Conservation (phyloP, 2,888 invertebrate genomes). For the Lepidochitona cinerea region DNA sequence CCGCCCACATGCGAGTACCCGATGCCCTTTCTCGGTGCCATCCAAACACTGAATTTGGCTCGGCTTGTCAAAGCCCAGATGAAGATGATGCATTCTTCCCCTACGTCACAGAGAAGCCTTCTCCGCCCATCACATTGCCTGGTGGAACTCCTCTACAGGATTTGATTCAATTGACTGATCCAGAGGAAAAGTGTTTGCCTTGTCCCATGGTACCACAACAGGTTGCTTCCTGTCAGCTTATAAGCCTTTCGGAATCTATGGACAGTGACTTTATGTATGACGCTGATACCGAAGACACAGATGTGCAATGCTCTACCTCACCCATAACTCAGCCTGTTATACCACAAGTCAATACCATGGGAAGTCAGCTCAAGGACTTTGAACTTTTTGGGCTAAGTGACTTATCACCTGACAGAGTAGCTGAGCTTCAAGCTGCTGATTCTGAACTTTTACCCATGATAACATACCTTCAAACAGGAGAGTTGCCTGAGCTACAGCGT, state of each 20-base stretch:
- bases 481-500: conserved; percentile 25
- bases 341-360: neutral
- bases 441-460: conserved; percentile 14
- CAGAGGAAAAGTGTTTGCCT: neutral
- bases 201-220: neutral
- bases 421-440: conserved; percentile 17
- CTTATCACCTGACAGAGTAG: conserved; percentile 2
- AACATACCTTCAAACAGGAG: conserved; percentile 10
- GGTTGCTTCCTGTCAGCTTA: neutral
- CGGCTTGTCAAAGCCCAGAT: neutral
- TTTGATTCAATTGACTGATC: neutral
- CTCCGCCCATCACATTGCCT: neutral
- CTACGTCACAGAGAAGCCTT: neutral
- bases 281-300: conserved; percentile 1
- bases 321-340: too few species aligned
- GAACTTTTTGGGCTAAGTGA: neutral
- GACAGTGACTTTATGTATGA: neutral
- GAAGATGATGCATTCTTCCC: conserved; percentile 8
- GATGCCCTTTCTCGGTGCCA: neutral
- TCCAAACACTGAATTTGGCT: neutral
- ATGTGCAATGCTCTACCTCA: too few species aligned
- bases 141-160: neutral
- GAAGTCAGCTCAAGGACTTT: neutral
- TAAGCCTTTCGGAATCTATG: neutral
- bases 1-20: neutral